A percentile compares a stretch with the other conserved stretches of the same genome.
Conservation (phyloP, 2,113 vertebrate species). For the Macroglossus sobrinus region DNA sequence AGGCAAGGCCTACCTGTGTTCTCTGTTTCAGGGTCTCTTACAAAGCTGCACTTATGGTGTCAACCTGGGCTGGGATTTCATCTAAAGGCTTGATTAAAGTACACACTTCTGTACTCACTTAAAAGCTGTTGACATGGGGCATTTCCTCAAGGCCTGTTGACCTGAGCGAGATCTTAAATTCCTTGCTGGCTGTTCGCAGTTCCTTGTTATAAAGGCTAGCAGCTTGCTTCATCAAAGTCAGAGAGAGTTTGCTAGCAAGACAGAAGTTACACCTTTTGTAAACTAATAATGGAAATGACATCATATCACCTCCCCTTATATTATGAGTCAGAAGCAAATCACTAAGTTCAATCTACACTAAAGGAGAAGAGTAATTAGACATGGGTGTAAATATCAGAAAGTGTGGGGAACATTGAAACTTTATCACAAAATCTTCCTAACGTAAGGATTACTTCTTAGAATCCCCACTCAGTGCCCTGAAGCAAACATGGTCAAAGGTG, state of each 20-base stretch:
- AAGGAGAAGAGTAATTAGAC: neutral
- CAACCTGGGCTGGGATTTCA: neutral
- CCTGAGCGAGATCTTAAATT: neutral
- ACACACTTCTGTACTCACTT: neutral
- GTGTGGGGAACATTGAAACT: neutral
- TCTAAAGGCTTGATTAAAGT: neutral
- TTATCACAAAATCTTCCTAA: neutral
- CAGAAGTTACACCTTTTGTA: neutral
- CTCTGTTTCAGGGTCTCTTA: neutral
- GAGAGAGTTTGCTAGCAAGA: neutral
- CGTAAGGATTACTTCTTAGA: slow-evolving; percentile 78
- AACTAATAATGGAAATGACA: neutral
- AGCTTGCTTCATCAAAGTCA: neutral
- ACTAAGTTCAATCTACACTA: neutral
- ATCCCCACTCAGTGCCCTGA: slow-evolving; percentile 84
- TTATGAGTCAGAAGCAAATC: neutral
- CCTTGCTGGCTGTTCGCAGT: neutral
- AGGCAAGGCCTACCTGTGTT: neutral
- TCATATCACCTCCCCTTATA: neutral
- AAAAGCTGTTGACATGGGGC: neutral
- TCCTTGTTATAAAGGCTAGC: neutral
- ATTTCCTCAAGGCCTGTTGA: neutral
- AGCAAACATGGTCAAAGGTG: slow-evolving; percentile 71
- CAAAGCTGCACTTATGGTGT: neutral
- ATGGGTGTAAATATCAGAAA: neutral